Evolutionary conservation across 2,797 vertebrate species (phyloP).

Genomic region (Silurus lanzhouensis): DNA sequence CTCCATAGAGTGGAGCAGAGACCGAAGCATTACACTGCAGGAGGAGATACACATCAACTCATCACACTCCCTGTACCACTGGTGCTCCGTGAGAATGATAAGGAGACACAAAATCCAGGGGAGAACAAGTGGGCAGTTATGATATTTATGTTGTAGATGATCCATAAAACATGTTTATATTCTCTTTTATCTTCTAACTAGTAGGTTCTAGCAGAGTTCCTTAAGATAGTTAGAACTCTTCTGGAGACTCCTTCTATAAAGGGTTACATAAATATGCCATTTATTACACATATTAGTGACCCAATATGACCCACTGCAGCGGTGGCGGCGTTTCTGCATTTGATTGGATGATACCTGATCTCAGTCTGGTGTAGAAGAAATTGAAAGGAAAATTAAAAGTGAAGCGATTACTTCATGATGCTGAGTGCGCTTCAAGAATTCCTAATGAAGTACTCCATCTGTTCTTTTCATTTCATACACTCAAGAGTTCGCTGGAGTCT

Average conservation of each 20-base stretch:
- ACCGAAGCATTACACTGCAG: neutral
- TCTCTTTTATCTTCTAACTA: too few relatives aligned
- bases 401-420: neutral
- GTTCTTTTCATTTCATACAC: neutral
- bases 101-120: neutral
- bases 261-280: too few relatives aligned
- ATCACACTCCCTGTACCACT: neutral
- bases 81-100: neutral
- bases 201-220: too few relatives aligned
- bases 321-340: too few relatives aligned
- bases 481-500: neutral
- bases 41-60: constrained; percentile 9
- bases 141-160: too few relatives aligned
- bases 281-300: too few relatives aligned
- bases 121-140: neutral
- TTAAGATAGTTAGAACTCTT: too few relatives aligned
- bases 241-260: too few relatives aligned
- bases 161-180: too few relatives aligned
- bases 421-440: neutral
- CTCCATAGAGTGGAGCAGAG: constrained; percentile 45
- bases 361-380: neutral
- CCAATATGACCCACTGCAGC: too few relatives aligned
- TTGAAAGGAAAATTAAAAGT: neutral
- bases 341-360: neutral
- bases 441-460: neutral